phyloP scores from a whole-genome alignment of 92 coral and sea anemone species.

The Porites divaricata region DNA sequence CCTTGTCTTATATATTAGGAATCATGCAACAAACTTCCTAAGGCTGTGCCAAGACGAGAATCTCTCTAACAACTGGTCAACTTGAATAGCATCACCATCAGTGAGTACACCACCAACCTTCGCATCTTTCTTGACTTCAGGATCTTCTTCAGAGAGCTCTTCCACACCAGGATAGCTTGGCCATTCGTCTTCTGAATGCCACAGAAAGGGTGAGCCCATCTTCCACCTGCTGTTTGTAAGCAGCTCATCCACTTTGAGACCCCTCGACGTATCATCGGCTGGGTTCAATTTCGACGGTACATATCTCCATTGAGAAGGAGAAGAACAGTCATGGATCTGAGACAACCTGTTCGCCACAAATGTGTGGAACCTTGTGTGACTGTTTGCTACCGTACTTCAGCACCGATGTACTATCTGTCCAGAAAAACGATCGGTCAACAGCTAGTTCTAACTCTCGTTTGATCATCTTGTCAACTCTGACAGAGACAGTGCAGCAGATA shows the following conservation, averaged over 20 bases:
- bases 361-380: slow-evolving; percentile 39
- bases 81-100: slow-evolving; percentile 8
- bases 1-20: slow-evolving; percentile 32
- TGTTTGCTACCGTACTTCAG: slow-evolving; percentile 48
- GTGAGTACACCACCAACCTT: slow-evolving; percentile 9
- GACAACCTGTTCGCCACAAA: too few relatives aligned
- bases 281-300: too few relatives aligned
- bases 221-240: slow-evolving; percentile 31
- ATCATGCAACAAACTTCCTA: slow-evolving; percentile 50
- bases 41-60: slow-evolving; percentile 52
- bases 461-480: slow-evolving; percentile 32
- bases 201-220: slow-evolving; percentile 44
- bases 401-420: slow-evolving; percentile 60
- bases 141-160: background rate
- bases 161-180: slow-evolving; percentile 17
- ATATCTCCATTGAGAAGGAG: too few relatives aligned
- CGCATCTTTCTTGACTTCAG: background rate
- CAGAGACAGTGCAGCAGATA: slow-evolving; percentile 30
- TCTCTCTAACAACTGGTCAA: too few relatives aligned
- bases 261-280: slow-evolving; percentile 58
- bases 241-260: slow-evolving; percentile 43
- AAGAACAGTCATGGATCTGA: too few relatives aligned
- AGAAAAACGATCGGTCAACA: slow-evolving; percentile 20
- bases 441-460: slow-evolving; percentile 14
- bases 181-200: slow-evolving; percentile 33